These are phyloP conservation scores for Cephus nigrinus DNA, from an alignment of 2,888 invertebrate genomes.

Conservation along the genomic window DNA sequence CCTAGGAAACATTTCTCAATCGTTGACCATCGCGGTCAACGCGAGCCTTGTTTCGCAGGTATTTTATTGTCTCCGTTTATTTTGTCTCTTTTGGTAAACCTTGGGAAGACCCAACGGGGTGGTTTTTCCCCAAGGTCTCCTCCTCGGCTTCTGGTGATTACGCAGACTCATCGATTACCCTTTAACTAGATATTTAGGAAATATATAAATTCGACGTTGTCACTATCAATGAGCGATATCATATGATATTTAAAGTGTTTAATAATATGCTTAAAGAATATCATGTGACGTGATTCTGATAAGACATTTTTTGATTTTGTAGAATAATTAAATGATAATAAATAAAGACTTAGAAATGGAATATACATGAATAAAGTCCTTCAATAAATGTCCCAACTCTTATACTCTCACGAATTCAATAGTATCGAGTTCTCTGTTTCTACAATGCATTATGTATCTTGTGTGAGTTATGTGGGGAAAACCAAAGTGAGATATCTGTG, in stretches of 20 bases:
- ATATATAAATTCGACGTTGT: no score
- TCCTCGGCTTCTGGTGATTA: background rate
- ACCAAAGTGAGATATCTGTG: slow-evolving; percentile 41
- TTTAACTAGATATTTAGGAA: background rate
- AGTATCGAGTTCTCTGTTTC: background rate
- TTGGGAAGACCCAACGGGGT: background rate
- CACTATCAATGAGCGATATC: background rate
- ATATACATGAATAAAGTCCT: background rate
- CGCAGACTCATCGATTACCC: background rate
- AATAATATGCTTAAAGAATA: no score
- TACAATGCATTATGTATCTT: background rate
- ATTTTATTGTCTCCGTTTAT: background rate
- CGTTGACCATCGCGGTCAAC: background rate
- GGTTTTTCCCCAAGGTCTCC: background rate
- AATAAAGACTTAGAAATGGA: background rate
- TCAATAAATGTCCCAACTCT: background rate
- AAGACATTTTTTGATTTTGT: background rate
- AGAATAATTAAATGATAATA: background rate
- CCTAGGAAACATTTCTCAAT: background rate
- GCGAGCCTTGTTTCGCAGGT: background rate
- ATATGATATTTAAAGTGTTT: background rate
- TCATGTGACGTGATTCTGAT: no score
- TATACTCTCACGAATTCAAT: background rate
- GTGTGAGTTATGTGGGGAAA: slow-evolving; percentile 41
- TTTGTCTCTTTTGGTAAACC: background rate